phyloP scores from a whole-genome alignment of 2,113 vertebrate genomes.

The Mustelus asterias region DNA sequence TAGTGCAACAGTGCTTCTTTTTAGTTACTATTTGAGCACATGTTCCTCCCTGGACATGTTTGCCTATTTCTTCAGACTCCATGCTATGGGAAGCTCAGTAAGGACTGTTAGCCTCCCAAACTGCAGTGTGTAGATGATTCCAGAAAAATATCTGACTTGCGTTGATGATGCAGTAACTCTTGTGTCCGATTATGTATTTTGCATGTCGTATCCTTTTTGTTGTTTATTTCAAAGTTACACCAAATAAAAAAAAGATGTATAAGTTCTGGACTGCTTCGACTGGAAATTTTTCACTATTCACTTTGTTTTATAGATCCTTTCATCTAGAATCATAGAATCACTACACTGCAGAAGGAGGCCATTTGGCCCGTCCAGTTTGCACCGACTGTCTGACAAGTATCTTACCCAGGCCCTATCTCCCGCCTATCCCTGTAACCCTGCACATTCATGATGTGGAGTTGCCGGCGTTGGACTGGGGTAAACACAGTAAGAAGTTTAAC shows the following conservation, averaged over 20 bases:
- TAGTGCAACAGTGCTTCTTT: background rate
- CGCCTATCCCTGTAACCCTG: too few relatives aligned
- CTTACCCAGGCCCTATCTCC: too few relatives aligned
- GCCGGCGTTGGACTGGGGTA: too few relatives aligned
- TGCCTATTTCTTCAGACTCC: background rate
- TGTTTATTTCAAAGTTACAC: slow-evolving; percentile 27
- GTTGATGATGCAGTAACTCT: background rate
- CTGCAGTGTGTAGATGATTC: background rate
- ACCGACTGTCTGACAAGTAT: too few relatives aligned
- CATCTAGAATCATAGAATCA: too few relatives aligned
- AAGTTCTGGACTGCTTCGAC: background rate
- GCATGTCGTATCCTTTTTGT: background rate
- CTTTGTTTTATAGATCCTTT: background rate
- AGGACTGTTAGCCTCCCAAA: background rate
- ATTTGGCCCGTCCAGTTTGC: too few relatives aligned
- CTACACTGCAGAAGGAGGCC: too few relatives aligned
- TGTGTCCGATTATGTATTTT: background rate
- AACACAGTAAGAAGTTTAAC: too few relatives aligned
- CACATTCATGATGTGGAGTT: too few relatives aligned
- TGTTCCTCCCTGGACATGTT: background rate
- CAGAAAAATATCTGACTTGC: background rate
- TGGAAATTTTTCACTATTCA: background rate
- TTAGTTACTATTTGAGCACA: background rate
- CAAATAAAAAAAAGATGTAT: background rate
- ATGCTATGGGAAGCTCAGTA: background rate